phyloP scores from a whole-genome alignment of 1,140 invertebrate species.

The Drosophila sechellia region DNA sequence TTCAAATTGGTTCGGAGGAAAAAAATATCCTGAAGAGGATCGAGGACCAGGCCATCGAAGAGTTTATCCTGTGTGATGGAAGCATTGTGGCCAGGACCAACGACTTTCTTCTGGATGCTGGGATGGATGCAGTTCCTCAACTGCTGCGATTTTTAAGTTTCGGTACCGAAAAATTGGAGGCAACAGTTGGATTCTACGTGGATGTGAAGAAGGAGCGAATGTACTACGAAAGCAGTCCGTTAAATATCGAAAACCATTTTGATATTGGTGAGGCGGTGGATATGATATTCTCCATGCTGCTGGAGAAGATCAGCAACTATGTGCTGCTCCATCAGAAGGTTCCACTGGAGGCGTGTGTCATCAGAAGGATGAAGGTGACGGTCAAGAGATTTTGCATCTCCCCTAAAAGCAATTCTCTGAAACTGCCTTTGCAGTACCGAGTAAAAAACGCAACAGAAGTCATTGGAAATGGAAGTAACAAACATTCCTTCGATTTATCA shows the following conservation, averaged over 20 bases:
- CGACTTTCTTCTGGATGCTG: conserved; percentile 57
- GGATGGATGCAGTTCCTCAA: conserved; percentile 60
- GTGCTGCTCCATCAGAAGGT: conserved; percentile 29
- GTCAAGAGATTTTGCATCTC: conserved; percentile 33
- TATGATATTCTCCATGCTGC: conserved; percentile 57
- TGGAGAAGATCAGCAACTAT: conserved; percentile 63
- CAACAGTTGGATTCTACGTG: conserved; percentile 60
- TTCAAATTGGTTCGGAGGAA: conserved; percentile 28
- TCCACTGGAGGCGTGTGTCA: conserved; percentile 41
- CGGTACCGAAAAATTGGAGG: conserved; percentile 38
- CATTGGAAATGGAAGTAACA: not conserved
- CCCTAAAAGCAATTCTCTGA: not conserved
- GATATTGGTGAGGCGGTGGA: conserved; percentile 62
- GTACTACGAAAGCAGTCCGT: conserved; percentile 49
- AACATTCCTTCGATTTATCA: conserved; percentile 3
- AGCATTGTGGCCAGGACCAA: conserved; percentile 40
- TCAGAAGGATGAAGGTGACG: conserved; percentile 54
- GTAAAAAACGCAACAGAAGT: conserved; percentile 26
- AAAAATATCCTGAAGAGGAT: conserved; percentile 42
- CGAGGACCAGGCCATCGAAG: conserved; percentile 45
- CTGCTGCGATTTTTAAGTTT: conserved; percentile 52
- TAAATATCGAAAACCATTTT: conserved; percentile 45
- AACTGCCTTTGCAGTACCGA: conserved; percentile 55
- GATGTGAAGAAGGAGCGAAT: conserved; percentile 36
- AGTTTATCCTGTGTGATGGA: conserved; percentile 61